These are phyloP conservation scores for Holotrichia oblita DNA, from an alignment of 1,140 invertebrate genomes.

Conservation along the genomic window DNA sequence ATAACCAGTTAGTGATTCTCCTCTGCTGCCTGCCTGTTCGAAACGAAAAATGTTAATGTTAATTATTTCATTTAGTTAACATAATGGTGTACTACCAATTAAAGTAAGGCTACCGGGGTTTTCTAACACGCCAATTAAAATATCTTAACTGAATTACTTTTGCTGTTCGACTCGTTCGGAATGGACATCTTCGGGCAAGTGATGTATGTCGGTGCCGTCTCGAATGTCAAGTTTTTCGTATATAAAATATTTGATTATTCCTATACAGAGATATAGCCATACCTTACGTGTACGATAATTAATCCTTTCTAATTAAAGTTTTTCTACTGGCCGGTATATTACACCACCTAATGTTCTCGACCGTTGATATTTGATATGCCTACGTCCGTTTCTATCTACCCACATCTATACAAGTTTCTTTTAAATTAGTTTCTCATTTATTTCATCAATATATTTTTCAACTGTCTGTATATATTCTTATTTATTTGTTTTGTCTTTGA, in stretches of 20 bases:
- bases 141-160: slow-evolving; percentile 24
- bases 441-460: too few species aligned
- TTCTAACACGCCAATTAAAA: slow-evolving; percentile 35
- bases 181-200: neutral
- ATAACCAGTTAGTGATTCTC: slow-evolving; percentile 26
- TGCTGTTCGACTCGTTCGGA: neutral
- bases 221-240: slow-evolving; percentile 21
- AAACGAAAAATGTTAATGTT: slow-evolving; percentile 32
- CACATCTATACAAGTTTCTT: too few species aligned
- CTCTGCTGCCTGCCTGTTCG: too few species aligned
- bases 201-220: neutral
- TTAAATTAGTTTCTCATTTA: too few species aligned
- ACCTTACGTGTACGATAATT: slow-evolving; percentile 27
- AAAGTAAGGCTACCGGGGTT: slow-evolving; percentile 27
- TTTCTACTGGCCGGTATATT: slow-evolving; percentile 15
- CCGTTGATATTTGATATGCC: neutral
- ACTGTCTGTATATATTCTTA: too few species aligned
- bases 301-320: slow-evolving; percentile 31
- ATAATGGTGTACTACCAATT: slow-evolving; percentile 30
- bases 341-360: slow-evolving; percentile 1
- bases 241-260: slow-evolving; percentile 35
- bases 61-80: slow-evolving; percentile 35
- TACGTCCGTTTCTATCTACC: neutral
- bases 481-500: too few species aligned
- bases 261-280: slow-evolving; percentile 5